A percentile compares a stretch with the other conserved stretches of the same genome.
Conservation (phyloP, 2,888 invertebrate species). For the Linhomoeus sp. region DNA sequence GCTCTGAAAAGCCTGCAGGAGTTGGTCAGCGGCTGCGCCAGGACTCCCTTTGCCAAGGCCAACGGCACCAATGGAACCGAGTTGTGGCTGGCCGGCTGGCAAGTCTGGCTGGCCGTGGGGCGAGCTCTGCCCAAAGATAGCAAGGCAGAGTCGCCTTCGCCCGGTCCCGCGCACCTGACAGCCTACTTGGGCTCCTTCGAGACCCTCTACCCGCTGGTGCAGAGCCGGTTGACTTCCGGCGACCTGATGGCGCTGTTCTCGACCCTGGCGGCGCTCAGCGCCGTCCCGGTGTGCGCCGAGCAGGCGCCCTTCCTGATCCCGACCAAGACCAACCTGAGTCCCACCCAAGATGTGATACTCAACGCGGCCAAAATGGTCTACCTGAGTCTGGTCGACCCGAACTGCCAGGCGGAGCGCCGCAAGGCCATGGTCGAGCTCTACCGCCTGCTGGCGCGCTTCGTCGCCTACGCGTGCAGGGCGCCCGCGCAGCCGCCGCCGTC, state of each 20-base stretch:
- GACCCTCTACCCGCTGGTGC: too few species aligned
- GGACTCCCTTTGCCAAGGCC: too few species aligned
- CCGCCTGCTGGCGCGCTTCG: slow-evolving; percentile 30
- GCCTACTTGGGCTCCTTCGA: too few species aligned
- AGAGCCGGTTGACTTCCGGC: too few species aligned
- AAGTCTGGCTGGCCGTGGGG: neutral
- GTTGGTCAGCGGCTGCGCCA: too few species aligned
- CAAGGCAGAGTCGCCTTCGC: neutral
- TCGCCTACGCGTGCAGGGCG: slow-evolving; percentile 13
- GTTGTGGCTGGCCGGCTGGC: too few species aligned
- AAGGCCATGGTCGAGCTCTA: slow-evolving; percentile 30
- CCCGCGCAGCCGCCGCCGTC: neutral
- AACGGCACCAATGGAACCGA: too few species aligned
- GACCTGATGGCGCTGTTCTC: too few species aligned
- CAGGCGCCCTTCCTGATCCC: slow-evolving; percentile 59
- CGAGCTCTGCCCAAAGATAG: slow-evolving; percentile 6
- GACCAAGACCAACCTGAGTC: slow-evolving; percentile 53
- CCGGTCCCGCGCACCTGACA: neutral
- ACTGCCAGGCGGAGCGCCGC: slow-evolving; percentile 11
- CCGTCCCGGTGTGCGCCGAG: slow-evolving; percentile 56
- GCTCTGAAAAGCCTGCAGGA: slow-evolving; percentile 93
- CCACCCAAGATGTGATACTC: slow-evolving; percentile 60
- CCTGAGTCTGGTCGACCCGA: neutral
- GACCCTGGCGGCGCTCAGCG: neutral
- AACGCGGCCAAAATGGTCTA: slow-evolving; percentile 64